Evolutionary conservation across 2,888 invertebrate species (phyloP).

Genomic region (Trissolcus brochymenae): DNA sequence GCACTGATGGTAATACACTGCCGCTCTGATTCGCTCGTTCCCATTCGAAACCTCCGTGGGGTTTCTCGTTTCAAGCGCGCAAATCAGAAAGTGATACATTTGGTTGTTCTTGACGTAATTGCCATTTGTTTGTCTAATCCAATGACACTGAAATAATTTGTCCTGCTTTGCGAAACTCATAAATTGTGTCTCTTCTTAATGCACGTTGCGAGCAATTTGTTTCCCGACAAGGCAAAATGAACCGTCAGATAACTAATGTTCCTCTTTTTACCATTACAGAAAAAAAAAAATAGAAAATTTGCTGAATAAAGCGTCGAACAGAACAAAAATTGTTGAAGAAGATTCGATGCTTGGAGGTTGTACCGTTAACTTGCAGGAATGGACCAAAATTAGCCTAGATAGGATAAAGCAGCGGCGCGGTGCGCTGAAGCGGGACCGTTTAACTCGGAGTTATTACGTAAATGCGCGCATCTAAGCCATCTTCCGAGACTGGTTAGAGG

Average conservation of each 20-base stretch:
- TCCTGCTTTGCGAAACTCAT: not conserved
- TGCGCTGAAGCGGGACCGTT: conserved; percentile 1
- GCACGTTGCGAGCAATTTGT: too few relatives aligned
- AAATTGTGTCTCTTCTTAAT: too few relatives aligned
- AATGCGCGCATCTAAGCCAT: conserved; percentile 28
- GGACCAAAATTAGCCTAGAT: conserved; percentile 33
- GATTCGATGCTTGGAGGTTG: not conserved
- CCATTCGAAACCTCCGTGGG: not conserved
- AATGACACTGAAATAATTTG: not conserved
- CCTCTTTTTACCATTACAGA: not conserved
- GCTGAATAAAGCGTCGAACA: not conserved
- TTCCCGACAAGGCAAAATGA: not conserved
- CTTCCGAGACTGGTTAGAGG: conserved; percentile 31
- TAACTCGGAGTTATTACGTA: conserved; percentile 35
- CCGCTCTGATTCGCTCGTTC: not conserved
- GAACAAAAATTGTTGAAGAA: not conserved
- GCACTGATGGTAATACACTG: too few relatives aligned
- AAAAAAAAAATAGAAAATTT: not conserved
- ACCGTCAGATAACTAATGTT: not conserved
- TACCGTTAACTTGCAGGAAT: conserved; percentile 18
- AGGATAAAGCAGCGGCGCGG: not conserved
- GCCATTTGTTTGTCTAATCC: conserved; percentile 5
- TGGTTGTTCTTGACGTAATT: conserved; percentile 1
- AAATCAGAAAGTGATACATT: conserved; percentile 3
- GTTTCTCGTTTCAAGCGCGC: not conserved